Evolutionary conservation across 2,113 vertebrate genomes (phyloP).

Genomic region (Lophotis ruficrista): DNA sequence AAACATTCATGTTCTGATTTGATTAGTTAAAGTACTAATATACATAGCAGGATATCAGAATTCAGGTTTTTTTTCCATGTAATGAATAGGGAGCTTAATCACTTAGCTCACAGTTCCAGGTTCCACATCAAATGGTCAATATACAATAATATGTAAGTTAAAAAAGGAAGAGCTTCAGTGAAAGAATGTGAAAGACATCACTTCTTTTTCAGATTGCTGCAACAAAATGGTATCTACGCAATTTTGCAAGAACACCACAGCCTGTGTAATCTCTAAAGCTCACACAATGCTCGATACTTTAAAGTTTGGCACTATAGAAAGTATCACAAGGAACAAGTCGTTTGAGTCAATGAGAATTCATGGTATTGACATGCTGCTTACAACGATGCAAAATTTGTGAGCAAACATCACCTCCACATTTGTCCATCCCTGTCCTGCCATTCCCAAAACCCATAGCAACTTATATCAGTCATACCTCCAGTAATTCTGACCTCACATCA

Average conservation of each 20-base stretch:
- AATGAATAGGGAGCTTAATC: neutral
- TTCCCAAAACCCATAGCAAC: neutral
- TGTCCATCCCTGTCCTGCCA: neutral
- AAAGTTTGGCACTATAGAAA: neutral
- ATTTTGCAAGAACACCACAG: neutral
- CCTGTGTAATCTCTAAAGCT: neutral
- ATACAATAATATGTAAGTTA: neutral
- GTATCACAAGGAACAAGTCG: neutral
- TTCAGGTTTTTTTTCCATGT: neutral
- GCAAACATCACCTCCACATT: neutral
- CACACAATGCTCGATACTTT: neutral
- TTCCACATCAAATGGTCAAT: neutral
- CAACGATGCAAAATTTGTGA: neutral
- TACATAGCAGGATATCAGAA: neutral
- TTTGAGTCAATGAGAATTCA: neutral
- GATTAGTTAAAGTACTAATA: neutral
- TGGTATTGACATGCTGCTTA: neutral
- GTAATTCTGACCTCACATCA: neutral
- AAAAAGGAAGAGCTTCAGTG: neutral
- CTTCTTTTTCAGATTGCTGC: neutral
- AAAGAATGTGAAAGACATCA: neutral
- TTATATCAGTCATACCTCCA: neutral
- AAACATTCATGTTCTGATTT: neutral
- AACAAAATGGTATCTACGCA: neutral
- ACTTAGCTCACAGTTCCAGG: neutral